phyloP scores from a whole-genome alignment of 2,888 invertebrate species.

The Acanthococcus lagerstroemiae region DNA sequence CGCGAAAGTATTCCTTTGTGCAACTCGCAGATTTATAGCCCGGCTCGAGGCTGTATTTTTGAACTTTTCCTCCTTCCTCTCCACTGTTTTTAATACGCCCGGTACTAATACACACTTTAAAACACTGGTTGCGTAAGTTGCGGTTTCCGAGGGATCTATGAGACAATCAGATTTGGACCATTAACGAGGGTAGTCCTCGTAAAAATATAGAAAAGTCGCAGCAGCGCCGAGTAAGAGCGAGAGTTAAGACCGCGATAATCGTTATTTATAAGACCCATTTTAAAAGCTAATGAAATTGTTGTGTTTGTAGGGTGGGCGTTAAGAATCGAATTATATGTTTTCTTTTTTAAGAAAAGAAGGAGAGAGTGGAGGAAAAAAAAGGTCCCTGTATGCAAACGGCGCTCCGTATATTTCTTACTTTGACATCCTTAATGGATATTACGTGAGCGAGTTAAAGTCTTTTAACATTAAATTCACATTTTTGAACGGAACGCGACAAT shows the following conservation, averaged over 20 bases:
- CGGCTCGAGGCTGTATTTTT: no score
- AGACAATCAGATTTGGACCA: slow-evolving; percentile 8
- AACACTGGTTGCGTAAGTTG: neutral
- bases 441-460: slow-evolving; percentile 9
- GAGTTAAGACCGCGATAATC: slow-evolving; percentile 10
- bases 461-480: slow-evolving; percentile 14
- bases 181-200: neutral
- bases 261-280: slow-evolving; percentile 17
- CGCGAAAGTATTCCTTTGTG: neutral
- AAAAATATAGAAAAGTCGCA: neutral
- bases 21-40: neutral
- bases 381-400: slow-evolving; percentile 17
- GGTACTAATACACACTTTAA: neutral
- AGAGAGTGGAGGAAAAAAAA: neutral
- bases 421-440: slow-evolving; percentile 17
- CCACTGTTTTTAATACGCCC: neutral
- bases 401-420: slow-evolving; percentile 16
- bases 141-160: neutral
- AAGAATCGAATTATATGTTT: slow-evolving; percentile 15
- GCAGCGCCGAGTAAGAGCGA: neutral
- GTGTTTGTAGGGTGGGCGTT: slow-evolving; percentile 9
- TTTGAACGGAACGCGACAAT: neutral
- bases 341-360: neutral
- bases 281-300: slow-evolving; percentile 21
- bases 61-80: neutral